A percentile compares a stretch with the other conserved stretches of the same genome.
phyloP scores from a whole-genome alignment of 2,888 invertebrate species.

The Leucophenga maculata region DNA sequence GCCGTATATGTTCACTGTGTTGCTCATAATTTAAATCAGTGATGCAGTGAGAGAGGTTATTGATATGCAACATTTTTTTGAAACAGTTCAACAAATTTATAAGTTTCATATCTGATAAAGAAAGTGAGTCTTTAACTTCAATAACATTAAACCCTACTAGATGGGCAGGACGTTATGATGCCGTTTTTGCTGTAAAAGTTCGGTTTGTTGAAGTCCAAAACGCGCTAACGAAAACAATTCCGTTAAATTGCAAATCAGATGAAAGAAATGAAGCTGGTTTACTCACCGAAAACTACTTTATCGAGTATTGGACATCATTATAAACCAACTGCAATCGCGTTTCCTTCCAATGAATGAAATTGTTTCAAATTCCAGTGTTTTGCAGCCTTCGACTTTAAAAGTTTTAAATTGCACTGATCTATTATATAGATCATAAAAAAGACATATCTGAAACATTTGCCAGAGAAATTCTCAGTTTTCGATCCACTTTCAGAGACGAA shows the following conservation, averaged over 20 bases:
- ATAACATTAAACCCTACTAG: background rate
- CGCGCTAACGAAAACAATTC: constrained; percentile 6
- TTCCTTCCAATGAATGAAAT: too few species aligned
- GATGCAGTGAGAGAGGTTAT: too few species aligned
- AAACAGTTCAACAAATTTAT: constrained; percentile 22
- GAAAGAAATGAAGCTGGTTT: constrained; percentile 20
- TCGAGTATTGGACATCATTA: background rate
- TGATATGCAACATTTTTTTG: background rate
- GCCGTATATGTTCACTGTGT: too few species aligned
- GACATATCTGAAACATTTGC: background rate
- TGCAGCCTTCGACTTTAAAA: too few species aligned
- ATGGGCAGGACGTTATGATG: constrained; percentile 1
- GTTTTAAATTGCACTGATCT: background rate
- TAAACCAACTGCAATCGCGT: too few species aligned
- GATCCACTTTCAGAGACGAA: constrained; percentile 12
- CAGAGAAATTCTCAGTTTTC: constrained; percentile 5
- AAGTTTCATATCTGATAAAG: constrained; percentile 13
- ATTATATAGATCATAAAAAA: background rate
- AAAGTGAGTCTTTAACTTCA: background rate
- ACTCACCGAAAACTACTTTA: constrained; percentile 25
- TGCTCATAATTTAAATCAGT: too few species aligned
- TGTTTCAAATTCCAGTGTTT: too few species aligned
- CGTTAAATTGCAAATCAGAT: constrained; percentile 19
- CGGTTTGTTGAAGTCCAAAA: too few species aligned
- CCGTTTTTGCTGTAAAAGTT: constrained; percentile 1